Percentiles rank a stretch among this genome's conserved stretches.
phyloP scores from a whole-genome alignment of 53 echinoderm and acorn worm species.

The Temnopleurus reevesii region DNA sequence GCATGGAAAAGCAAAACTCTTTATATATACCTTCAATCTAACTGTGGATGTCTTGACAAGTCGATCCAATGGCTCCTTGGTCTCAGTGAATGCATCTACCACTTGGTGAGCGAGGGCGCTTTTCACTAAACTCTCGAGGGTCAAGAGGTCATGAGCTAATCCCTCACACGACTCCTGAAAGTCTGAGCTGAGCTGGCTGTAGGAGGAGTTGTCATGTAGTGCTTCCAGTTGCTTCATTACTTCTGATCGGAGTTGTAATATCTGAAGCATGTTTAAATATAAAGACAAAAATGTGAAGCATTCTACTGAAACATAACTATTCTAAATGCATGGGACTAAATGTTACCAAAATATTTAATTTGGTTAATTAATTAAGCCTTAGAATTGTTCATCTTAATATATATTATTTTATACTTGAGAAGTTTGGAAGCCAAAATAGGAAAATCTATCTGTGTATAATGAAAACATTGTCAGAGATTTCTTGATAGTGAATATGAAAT shows the following conservation, averaged over 20 bases:
- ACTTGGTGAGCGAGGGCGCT: constrained; percentile 74
- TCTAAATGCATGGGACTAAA: no score
- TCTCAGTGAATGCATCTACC: constrained; percentile 87
- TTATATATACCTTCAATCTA: constrained; percentile 72
- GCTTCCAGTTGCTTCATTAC: constrained; percentile 58
- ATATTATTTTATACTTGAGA: no score
- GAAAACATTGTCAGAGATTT: no score
- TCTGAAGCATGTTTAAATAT: constrained; percentile 58
- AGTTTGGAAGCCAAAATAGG: no score
- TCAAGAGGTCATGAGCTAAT: constrained; percentile 73
- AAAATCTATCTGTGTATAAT: no score
- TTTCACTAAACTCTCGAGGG: constrained; percentile 77
- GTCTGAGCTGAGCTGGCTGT: constrained; percentile 73
- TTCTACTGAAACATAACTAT: no score
- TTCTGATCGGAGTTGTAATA: constrained; percentile 67
- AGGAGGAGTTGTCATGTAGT: constrained; percentile 67
- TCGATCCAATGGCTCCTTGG: constrained; percentile 83
- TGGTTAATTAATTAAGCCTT: no score
- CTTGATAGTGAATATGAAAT: no score
- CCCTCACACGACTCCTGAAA: constrained; percentile 74
- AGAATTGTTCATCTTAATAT: no score
- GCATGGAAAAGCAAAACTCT: no score
- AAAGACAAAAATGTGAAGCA: no score
- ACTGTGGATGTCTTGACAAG: constrained; percentile 87
- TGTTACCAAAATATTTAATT: no score